Evolutionary conservation across 2,113 vertebrate genomes (phyloP).

Genomic region (Gymnorhina tibicen): DNA sequence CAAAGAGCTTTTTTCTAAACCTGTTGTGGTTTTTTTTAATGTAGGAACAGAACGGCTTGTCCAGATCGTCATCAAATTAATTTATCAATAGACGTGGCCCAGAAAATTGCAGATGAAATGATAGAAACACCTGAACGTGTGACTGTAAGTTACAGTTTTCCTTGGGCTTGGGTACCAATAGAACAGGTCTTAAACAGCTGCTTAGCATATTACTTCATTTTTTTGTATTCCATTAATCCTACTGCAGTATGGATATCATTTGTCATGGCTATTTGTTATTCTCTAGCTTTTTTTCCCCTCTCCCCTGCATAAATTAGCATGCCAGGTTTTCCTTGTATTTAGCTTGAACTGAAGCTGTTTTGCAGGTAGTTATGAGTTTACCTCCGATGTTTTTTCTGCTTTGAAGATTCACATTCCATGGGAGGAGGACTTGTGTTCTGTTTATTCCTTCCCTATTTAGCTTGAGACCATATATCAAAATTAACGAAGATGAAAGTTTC

Average conservation of each 20-base stretch:
- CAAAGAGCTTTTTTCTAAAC: not conserved
- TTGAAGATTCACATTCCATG: accelerated
- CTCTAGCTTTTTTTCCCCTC: not conserved
- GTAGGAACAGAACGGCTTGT: conserved; percentile 64
- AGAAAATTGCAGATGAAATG: not conserved
- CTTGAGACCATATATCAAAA: not conserved
- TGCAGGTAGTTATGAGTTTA: not conserved
- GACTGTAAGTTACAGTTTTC: conserved; percentile 55
- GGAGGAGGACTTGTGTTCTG: not conserved
- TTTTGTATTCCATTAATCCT: not conserved
- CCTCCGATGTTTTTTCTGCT: not conserved
- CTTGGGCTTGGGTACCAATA: not conserved
- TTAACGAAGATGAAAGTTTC: not conserved
- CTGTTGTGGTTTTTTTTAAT: not conserved
- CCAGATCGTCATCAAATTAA: conserved; percentile 70
- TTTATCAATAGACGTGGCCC: conserved; percentile 50
- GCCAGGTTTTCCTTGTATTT: not conserved
- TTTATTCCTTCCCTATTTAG: not conserved
- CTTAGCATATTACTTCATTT: not conserved
- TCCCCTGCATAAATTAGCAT: not conserved
- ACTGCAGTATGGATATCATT: not conserved
- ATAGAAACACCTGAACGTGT: conserved; percentile 19
- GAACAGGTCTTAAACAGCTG: not conserved
- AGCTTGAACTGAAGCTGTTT: not conserved
- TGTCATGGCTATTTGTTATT: not conserved